Evolutionary conservation across 1,140 invertebrate species (phyloP).

Genomic region (Drosophila watanabei): DNA sequence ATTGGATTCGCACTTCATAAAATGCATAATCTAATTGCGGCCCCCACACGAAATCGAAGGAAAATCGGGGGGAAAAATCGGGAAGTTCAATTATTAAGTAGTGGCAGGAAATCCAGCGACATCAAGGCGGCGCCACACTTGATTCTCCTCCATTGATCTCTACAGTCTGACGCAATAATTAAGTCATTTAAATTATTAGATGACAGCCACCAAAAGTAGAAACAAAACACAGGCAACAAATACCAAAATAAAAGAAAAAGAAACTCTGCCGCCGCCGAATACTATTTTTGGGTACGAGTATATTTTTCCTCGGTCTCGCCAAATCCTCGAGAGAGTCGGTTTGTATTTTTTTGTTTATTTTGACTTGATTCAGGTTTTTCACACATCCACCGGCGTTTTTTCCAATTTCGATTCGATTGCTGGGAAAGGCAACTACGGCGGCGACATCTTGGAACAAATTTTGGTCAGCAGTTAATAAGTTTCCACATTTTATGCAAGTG

Average conservation of each 20-base stretch:
- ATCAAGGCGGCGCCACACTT: slow-evolving; percentile 59
- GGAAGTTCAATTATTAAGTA: slow-evolving; percentile 42
- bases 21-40: slow-evolving; percentile 68
- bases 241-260: slow-evolving; percentile 16
- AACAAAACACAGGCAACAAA: slow-evolving; percentile 33
- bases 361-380: slow-evolving; percentile 70
- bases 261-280: slow-evolving; percentile 25
- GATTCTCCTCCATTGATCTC: slow-evolving; percentile 58
- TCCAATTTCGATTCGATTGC: slow-evolving; percentile 29
- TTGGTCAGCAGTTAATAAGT: slow-evolving; percentile 77
- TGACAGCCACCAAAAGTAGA: slow-evolving; percentile 69
- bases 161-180: slow-evolving; percentile 82
- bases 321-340: slow-evolving; percentile 72
- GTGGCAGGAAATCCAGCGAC: slow-evolving; percentile 67
- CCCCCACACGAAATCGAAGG: slow-evolving; percentile 20
- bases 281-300: slow-evolving; percentile 67
- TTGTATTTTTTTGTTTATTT: slow-evolving; percentile 51
- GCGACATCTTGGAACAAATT: slow-evolving; percentile 39
- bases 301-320: slow-evolving; percentile 61
- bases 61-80: background rate
- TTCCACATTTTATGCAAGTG: slow-evolving; percentile 83
- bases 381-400: slow-evolving; percentile 77
- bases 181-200: slow-evolving; percentile 84
- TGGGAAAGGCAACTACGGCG: background rate
- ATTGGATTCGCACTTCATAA: slow-evolving; percentile 80